Conservation (phyloP, 2,113 vertebrate genomes). For the Setophaga petechia region DNA sequence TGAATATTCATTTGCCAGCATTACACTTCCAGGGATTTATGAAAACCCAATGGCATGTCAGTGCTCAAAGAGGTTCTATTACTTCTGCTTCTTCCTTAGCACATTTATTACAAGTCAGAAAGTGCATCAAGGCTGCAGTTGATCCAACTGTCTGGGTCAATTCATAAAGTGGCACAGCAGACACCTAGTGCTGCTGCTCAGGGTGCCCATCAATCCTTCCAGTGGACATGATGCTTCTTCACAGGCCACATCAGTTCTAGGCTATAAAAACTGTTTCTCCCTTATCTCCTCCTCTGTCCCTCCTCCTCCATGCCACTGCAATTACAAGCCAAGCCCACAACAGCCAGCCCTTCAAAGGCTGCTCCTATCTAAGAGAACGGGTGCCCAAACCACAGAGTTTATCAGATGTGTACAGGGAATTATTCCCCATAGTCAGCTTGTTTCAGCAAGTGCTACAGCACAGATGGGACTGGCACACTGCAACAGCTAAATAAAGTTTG, state of each 20-base stretch:
- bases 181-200: not conserved
- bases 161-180: not conserved
- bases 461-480: not conserved
- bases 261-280: not conserved
- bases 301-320: not conserved
- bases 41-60: not conserved
- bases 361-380: not conserved
- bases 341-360: not conserved
- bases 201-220: not conserved
- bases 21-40: slow-evolving; percentile 37
- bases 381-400: not conserved
- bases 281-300: not conserved
- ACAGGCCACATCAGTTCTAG: not conserved
- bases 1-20: slow-evolving; percentile 47
- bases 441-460: not conserved
- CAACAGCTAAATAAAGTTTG: slow-evolving; percentile 31
- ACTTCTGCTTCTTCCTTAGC: not conserved
- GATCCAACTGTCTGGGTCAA: not conserved
- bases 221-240: not conserved
- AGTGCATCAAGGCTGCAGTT: not conserved
- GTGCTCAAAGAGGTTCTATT: not conserved
- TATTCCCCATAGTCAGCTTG: not conserved
- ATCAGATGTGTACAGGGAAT: not conserved
- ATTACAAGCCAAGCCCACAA: not conserved
- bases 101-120: slow-evolving; percentile 3